Base-by-base conservation (phyloP, 2,113 vertebrate genomes). In the Muscicapa adusta region DNA sequence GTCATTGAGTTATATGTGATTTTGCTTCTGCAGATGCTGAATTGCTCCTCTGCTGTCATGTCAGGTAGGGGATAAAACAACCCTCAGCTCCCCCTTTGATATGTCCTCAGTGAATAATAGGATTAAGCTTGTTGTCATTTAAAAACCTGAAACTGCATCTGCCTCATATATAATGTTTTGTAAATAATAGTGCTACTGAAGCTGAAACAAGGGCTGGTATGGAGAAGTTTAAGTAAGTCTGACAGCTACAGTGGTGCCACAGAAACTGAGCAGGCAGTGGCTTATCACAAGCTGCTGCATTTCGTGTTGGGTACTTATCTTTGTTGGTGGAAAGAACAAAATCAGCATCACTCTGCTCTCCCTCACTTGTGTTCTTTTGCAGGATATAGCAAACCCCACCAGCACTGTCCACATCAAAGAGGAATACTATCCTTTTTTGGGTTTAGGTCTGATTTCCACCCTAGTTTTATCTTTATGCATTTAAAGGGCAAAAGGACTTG, bases 351-450 rank as follows among this genome's bases (percentile, higher is more conserved):
- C 13, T 68, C 25, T 60, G 18, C 17, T 74, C 10, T 56, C 28
- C 6, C 5, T 40, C 1, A 0, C 24, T 91, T 65, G 22, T 1
- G 0, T 25, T 75, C 13, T 82, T 78, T 40, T 34, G 10, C 9
- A 61, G 34, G 31, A 68, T 58, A 50, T 43, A 72, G 50, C 14
- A 65, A 75, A 91, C 48, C 6, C 3, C 19, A 51, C 38, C 23
- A 60, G 47, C 7, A 77, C 11, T 63, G 83, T 25, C 15, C 28
- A 29, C 18, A 80, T 43, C 6, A 25, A 60, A 88, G 24, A 83
- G 5, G 12, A 88, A 73, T 36, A 31, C 4, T 56, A 47, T 31
- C 4, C 10, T 76, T 73, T n/a, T 40, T 10, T 6, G 5, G 10
- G 4, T 71, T 80, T 51, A 56, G 15, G 10, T 78, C 16, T 0